Conservation (phyloP, 92 coral and sea anemone species). For the Plumapathes pennacea region DNA sequence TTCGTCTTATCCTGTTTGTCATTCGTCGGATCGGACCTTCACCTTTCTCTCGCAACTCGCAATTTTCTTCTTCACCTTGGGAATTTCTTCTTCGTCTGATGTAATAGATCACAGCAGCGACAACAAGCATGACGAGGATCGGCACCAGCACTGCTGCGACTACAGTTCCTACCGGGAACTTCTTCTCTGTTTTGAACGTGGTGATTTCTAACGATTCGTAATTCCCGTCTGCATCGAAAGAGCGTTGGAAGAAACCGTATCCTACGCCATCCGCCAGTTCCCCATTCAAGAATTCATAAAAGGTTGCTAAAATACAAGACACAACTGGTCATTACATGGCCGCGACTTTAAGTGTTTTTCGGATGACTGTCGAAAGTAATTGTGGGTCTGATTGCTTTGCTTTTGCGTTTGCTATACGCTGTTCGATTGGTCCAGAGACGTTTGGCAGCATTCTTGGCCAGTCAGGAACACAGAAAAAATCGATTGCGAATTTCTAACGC, state of each 20-base stretch:
- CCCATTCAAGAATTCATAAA: constrained; percentile 8
- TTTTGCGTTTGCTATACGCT: too few relatives aligned
- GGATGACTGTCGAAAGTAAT: too few relatives aligned
- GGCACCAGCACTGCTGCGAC: background rate
- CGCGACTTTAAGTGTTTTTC: too few relatives aligned
- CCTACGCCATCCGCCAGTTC: constrained; percentile 8
- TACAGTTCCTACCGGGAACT: constrained; percentile 2
- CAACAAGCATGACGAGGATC: background rate
- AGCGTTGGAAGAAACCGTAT: constrained; percentile 27
- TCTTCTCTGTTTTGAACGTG: background rate
- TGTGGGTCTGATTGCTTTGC: too few relatives aligned
- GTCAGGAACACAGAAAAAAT: too few relatives aligned
- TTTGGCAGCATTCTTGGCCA: too few relatives aligned
- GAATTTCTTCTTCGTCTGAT: constrained; percentile 19
- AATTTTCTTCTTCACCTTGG: background rate
- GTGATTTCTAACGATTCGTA: constrained; percentile 6
- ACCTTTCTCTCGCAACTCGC: constrained; percentile 3
- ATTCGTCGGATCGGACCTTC: background rate
- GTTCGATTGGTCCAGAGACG: too few relatives aligned
- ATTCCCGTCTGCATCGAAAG: background rate
- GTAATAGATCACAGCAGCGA: background rate
- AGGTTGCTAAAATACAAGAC: background rate
- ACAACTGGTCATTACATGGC: too few relatives aligned
- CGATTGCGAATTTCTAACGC: too few relatives aligned
- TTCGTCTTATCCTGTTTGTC: background rate